Base-by-base conservation (phyloP, 2,113 vertebrate species). In the Falco punctatus region DNA sequence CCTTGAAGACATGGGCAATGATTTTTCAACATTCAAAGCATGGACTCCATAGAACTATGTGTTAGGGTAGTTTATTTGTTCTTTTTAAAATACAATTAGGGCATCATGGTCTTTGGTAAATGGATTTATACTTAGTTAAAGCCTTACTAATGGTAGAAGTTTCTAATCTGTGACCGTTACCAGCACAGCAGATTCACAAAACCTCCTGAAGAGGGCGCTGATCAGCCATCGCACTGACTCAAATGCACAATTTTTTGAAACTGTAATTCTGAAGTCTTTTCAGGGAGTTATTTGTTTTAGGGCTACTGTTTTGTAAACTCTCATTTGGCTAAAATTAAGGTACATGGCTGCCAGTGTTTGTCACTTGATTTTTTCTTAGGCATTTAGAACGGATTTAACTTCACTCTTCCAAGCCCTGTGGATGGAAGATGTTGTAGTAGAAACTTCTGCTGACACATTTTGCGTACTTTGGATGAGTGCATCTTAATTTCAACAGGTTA, bases 121-220 rank as follows among this genome's bases (percentile, higher is more conserved):
- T 40, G 9, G 52, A 75, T 48, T 93, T 72, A 27, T 55, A 58
- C 23, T 54, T 69, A 58, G 18, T 35, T 89, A 67, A 72, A 82
- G 61, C 26, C 54, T 83, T 27, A 20, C 13, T 66, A 30, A 62
- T 21, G 11, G 72, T 72, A 7, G 23, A 67, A 30, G 18, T 70
- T 80, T 81, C 49, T 88, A 14, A 24, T 65, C 12, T 48, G 4
- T 65, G 58, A 33, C 32, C 67, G 15, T 78, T 87, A 52, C 11
- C 26, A n/a, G n/a, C 27, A 21, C 23, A 80, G 52, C 55, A 82
- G 59, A 24, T 66, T 20, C 27, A 69, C 67, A 54, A 84, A 91
- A 57, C 5, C 4, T 77, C 85, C 96, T 93, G 83, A 88, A 95
- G 95, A 90, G 95, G 92, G 77, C 86, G 81, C 38, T 88, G 58